These are phyloP conservation scores for Callyntrura guangdongensis DNA, from an alignment of 2,888 invertebrate species.

Conservation along the genomic window DNA sequence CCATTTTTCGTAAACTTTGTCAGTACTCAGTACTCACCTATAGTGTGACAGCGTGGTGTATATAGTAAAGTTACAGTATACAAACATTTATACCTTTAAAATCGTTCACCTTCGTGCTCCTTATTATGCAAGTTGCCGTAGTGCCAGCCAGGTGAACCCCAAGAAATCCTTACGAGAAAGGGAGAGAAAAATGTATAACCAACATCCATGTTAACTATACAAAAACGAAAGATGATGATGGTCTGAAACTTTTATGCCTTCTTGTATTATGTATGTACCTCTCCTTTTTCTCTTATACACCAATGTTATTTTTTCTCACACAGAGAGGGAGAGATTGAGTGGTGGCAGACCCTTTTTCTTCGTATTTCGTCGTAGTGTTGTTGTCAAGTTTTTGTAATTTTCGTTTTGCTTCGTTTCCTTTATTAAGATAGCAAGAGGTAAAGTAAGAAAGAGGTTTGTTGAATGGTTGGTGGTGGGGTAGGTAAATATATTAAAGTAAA, in stretches of 20 bases:
- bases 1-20: constrained; percentile 12
- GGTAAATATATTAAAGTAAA: not conserved
- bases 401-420: constrained; percentile 17
- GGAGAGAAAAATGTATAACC: no score
- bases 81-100: not conserved
- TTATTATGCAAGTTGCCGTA: constrained; percentile 39
- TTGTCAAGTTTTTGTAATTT: no score
- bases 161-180: constrained; percentile 32
- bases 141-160: constrained; percentile 35
- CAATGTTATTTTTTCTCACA: constrained; percentile 36
- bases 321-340: no score
- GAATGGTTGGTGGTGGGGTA: no score
- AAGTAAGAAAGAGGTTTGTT: not conserved
- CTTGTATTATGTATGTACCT: not conserved
- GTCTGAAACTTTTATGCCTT: constrained; percentile 16
- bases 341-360: constrained; percentile 40
- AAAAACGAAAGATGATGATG: not conserved
- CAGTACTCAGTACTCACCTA: no score
- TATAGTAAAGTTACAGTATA: no score
- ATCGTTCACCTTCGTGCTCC: not conserved
- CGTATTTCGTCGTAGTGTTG: not conserved
- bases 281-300: not conserved
- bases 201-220: not conserved
- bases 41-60: no score
- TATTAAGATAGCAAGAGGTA: constrained; percentile 3